A percentile compares a stretch with the other conserved stretches of the same genome.
These are phyloP conservation scores for Dermatophagoides farinae DNA, from an alignment of 1,140 invertebrate genomes.

Conservation along the genomic window DNA sequence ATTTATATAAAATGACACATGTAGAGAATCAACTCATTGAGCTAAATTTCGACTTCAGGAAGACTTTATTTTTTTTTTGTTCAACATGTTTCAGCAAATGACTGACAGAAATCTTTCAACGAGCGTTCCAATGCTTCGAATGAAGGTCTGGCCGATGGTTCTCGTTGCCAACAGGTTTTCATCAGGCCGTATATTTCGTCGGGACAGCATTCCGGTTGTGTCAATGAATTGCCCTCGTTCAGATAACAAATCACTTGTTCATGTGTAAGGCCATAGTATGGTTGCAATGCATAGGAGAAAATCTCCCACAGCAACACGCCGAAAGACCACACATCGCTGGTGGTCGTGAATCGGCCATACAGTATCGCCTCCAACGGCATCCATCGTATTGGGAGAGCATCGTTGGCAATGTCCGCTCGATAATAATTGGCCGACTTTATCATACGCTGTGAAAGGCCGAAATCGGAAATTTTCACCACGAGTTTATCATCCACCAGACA, in stretches of 20 bases:
- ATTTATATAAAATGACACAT: no score
- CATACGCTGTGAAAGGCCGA: constrained; percentile 74
- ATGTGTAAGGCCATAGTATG: constrained; percentile 83
- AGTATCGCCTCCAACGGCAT: constrained; percentile 86
- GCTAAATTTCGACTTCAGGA: no score
- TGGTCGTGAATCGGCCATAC: constrained; percentile 78
- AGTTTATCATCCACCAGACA: constrained; percentile 82
- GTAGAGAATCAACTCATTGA: no score
- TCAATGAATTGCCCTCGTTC: constrained; percentile 67
- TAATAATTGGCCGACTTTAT: constrained; percentile 46
- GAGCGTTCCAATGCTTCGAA: constrained; percentile 43
- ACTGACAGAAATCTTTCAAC: neutral
- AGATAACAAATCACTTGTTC: constrained; percentile 82
- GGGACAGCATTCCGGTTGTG: constrained; percentile 71
- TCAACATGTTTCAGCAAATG: neutral
- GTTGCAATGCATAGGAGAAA: constrained; percentile 81
- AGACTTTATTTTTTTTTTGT: no score
- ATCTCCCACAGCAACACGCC: constrained; percentile 84
- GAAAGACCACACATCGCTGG: constrained; percentile 83
- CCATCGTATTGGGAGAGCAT: constrained; percentile 80
- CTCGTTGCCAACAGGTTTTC: constrained; percentile 74
- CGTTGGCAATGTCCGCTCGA: constrained; percentile 41
- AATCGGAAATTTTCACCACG: constrained; percentile 89
- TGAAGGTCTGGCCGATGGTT: constrained; percentile 56
- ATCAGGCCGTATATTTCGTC: constrained; percentile 74